Evolutionary conservation across 2,113 vertebrate species (phyloP).

Genomic region (Cariama cristata): DNA sequence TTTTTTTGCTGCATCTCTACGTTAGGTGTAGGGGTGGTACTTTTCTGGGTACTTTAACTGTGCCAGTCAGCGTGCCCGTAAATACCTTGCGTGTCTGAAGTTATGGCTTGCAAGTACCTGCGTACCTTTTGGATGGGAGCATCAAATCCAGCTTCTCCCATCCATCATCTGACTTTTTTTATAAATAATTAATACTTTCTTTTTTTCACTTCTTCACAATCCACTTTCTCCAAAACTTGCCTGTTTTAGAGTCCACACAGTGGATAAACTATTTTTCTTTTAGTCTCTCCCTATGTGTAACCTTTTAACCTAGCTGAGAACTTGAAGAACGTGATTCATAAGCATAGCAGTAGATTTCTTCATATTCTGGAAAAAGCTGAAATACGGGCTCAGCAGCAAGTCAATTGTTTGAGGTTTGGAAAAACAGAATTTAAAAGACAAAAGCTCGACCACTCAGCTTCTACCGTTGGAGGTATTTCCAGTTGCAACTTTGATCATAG

Average conservation of each 20-base stretch:
- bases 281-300: not conserved
- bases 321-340: not conserved
- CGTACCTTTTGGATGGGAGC: not conserved
- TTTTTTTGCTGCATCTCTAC: not conserved
- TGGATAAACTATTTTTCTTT: not conserved
- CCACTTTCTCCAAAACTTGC: not conserved
- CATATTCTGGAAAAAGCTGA: not conserved
- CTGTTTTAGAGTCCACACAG: not conserved
- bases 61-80: not conserved
- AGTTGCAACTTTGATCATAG: not conserved
- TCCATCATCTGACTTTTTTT: not conserved
- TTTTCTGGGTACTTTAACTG: not conserved
- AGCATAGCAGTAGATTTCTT: constrained; percentile 28
- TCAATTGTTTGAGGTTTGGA: not conserved
- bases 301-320: constrained; percentile 23
- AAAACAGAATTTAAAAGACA: not conserved
- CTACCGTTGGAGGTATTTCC: not conserved
- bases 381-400: not conserved
- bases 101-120: not conserved
- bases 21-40: not conserved
- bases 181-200: not conserved
- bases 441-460: not conserved
- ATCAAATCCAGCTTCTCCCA: not conserved
- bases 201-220: not conserved
- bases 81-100: not conserved